A percentile compares a stretch with the other conserved stretches of the same genome.
phyloP scores from a whole-genome alignment of 2,113 vertebrate genomes.

The Crotophaga sulcirostris region DNA sequence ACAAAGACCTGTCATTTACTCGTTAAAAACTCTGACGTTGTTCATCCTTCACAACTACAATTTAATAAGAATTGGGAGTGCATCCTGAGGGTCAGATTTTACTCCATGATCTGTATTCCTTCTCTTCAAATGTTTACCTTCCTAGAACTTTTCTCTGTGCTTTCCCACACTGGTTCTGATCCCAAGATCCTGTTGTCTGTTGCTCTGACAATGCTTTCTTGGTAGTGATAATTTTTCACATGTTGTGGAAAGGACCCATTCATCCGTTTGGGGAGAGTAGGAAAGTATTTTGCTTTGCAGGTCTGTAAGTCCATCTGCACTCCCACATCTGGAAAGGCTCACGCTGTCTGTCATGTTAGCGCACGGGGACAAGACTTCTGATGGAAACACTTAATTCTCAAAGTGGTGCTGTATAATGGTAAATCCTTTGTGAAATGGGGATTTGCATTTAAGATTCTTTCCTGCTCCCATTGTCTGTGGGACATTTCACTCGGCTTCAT shows the following conservation, averaged over 20 bases:
- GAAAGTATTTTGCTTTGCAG: not conserved
- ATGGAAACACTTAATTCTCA: conserved; percentile 65
- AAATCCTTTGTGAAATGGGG: conserved; percentile 52
- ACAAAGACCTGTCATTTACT: not conserved
- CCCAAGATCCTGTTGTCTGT: not conserved
- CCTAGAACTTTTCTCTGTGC: not conserved
- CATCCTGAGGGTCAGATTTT: not conserved
- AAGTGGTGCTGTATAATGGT: not conserved
- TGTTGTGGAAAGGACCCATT: not conserved
- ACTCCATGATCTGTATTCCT: not conserved
- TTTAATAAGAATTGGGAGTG: not conserved
- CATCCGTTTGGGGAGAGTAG: not conserved
- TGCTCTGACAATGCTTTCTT: not conserved
- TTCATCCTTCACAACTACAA: not conserved
- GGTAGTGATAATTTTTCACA: not conserved
- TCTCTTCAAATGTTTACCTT: not conserved
- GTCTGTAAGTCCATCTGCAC: not conserved
- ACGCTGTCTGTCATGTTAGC: not conserved
- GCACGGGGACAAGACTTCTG: conserved; percentile 12
- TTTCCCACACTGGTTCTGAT: not conserved
- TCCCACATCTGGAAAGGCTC: conserved; percentile 64
- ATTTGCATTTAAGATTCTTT: conserved; percentile 53
- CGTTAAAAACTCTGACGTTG: not conserved
- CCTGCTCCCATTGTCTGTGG: not conserved
- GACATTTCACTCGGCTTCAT: not conserved